These are phyloP conservation scores for Ascaphus truei DNA, from an alignment of 2,113 vertebrate species.

Conservation along the genomic window DNA sequence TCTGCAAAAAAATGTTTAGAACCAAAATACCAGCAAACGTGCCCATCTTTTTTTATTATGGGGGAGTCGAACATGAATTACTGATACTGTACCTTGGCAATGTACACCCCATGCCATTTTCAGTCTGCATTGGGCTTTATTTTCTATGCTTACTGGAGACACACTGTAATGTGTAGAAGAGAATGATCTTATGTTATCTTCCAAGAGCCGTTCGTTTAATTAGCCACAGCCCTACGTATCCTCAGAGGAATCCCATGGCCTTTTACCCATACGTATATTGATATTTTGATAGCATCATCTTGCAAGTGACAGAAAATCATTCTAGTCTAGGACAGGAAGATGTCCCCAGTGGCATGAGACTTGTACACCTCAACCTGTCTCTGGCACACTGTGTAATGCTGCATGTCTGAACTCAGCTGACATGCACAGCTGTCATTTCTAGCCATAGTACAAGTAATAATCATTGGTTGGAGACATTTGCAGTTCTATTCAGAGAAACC, in stretches of 20 bases:
- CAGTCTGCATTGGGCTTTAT: background rate
- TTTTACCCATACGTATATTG: constrained; percentile 19
- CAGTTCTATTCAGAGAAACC: too few relatives aligned
- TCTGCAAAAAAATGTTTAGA: too few relatives aligned
- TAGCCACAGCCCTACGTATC: constrained; percentile 5
- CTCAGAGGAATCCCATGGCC: background rate
- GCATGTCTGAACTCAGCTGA: background rate
- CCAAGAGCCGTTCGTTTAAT: constrained; percentile 1
- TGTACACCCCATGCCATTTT: background rate
- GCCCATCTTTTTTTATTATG: too few relatives aligned
- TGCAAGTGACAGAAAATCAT: constrained; percentile 26
- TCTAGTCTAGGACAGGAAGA: constrained; percentile 20
- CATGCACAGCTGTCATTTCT: background rate
- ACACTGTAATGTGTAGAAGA: background rate
- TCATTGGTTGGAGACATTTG: too few relatives aligned
- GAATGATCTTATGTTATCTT: background rate
- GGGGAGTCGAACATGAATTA: too few relatives aligned
- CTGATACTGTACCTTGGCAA: background rate
- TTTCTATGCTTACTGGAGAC: background rate
- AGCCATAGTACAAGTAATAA: background rate
- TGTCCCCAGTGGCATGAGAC: background rate
- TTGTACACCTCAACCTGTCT: background rate
- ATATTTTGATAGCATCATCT: constrained; percentile 32
- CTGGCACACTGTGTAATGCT: background rate
- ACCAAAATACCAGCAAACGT: too few relatives aligned